Conservation (phyloP, 2,888 invertebrate species). For the Byasa hedistus region DNA sequence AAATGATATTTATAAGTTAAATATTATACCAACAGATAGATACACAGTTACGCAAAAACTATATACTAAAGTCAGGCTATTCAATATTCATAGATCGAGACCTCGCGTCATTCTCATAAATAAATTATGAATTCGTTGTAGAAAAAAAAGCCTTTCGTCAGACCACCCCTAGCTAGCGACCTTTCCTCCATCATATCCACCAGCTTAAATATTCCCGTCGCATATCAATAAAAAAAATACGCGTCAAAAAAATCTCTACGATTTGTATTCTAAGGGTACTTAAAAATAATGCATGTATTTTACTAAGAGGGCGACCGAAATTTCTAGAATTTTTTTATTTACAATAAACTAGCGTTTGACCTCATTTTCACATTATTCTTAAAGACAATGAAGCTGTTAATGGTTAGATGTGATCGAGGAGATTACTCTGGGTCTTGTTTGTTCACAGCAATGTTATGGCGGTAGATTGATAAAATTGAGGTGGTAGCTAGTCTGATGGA, state of each 20-base stretch:
- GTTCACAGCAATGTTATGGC: not conserved
- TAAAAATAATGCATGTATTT: slow-evolving; percentile 7
- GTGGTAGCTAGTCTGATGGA: too few species aligned
- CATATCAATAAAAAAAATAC: slow-evolving; percentile 3
- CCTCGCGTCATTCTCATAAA: slow-evolving; percentile 62
- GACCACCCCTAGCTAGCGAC: slow-evolving; percentile 59
- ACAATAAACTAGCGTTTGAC: not conserved
- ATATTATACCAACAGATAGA: too few species aligned
- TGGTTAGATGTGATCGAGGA: too few species aligned
- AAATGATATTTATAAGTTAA: too few species aligned
- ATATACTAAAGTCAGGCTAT: slow-evolving; percentile 37
- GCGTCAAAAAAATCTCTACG: slow-evolving; percentile 3
- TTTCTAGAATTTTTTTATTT: not conserved
- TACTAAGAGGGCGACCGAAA: slow-evolving; percentile 4
- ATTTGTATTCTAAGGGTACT: slow-evolving; percentile 12
- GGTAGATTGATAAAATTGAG: not conserved
- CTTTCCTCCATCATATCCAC: slow-evolving; percentile 38
- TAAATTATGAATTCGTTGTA: slow-evolving; percentile 61
- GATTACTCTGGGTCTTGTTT: too few species aligned
- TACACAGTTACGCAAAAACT: too few species aligned
- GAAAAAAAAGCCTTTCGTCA: slow-evolving; percentile 42
- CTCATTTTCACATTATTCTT: not conserved
- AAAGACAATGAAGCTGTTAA: not conserved
- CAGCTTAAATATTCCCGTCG: slow-evolving; percentile 13
- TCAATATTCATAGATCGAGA: slow-evolving; percentile 69